phyloP scores from a whole-genome alignment of 2,797 vertebrate genomes.

The Pseudopleuronectes americanus region DNA sequence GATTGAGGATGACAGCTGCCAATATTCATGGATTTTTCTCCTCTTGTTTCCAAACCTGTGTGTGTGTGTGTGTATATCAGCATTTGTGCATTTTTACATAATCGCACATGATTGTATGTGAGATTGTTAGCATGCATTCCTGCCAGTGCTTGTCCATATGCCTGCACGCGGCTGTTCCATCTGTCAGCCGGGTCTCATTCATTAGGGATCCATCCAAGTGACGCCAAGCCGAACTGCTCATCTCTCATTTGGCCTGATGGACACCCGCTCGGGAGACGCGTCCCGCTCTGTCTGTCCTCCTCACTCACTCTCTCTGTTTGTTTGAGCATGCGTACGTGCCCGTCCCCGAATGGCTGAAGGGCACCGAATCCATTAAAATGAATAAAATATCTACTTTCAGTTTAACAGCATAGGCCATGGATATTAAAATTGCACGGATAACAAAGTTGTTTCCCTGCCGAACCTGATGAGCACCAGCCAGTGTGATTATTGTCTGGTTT shows the following conservation, averaged over 20 bases:
- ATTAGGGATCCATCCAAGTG: slow-evolving; percentile 72
- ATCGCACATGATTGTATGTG: not conserved
- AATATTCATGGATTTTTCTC: slow-evolving; percentile 50
- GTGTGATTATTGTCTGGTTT: slow-evolving; percentile 17
- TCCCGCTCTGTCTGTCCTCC: slow-evolving; percentile 57
- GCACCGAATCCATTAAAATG: slow-evolving; percentile 44
- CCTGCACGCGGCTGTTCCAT: slow-evolving; percentile 40
- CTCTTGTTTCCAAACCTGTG: slow-evolving; percentile 15
- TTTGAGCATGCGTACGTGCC: slow-evolving; percentile 58
- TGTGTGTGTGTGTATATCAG: not conserved
- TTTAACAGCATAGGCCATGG: not conserved
- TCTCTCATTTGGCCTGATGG: slow-evolving; percentile 78
- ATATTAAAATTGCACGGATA: slow-evolving; percentile 5
- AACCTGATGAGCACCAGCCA: slow-evolving; percentile 18
- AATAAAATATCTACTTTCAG: slow-evolving; percentile 5
- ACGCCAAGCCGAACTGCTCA: slow-evolving; percentile 66
- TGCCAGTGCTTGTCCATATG: slow-evolving; percentile 36
- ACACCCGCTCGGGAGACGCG: slow-evolving; percentile 61
- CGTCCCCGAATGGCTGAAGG: slow-evolving; percentile 62
- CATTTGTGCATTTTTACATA: not conserved
- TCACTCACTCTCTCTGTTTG: slow-evolving; percentile 53
- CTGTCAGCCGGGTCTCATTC: slow-evolving; percentile 59
- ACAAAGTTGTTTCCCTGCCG: not conserved
- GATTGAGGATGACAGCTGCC: slow-evolving; percentile 57
- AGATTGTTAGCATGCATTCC: slow-evolving; percentile 21